Percentiles rank a stretch among this genome's conserved stretches.
phyloP scores from a whole-genome alignment of 2,888 invertebrate species.

The Ischnus inquisitorius region DNA sequence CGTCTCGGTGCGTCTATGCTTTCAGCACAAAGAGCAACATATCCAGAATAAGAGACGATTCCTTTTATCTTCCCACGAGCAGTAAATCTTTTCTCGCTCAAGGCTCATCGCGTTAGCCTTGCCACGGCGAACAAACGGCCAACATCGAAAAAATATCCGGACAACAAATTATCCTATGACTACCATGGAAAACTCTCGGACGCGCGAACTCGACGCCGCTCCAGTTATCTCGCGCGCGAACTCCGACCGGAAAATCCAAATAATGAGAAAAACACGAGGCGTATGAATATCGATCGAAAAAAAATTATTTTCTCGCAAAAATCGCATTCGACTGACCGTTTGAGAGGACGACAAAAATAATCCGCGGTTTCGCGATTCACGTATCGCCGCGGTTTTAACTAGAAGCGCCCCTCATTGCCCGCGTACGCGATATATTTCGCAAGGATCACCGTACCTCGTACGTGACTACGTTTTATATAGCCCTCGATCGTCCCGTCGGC shows the following conservation, averaged over 20 bases:
- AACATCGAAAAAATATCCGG: background rate
- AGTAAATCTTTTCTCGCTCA: slow-evolving; percentile 59
- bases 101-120: slow-evolving; percentile 58
- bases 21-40: slow-evolving; percentile 54
- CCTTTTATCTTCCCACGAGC: slow-evolving; percentile 49
- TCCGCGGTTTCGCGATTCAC: too few species aligned
- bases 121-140: background rate
- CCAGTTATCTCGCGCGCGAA: background rate
- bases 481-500: slow-evolving; percentile 64
- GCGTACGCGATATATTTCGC: slow-evolving; percentile 31
- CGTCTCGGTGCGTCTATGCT: slow-evolving; percentile 7
- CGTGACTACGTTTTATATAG: slow-evolving; percentile 74
- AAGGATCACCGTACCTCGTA: slow-evolving; percentile 59
- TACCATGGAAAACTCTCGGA: background rate
- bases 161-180: background rate
- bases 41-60: slow-evolving; percentile 51
- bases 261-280: background rate
- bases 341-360: too few species aligned
- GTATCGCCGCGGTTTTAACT: background rate
- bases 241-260: background rate
- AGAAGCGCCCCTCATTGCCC: slow-evolving; percentile 66
- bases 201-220: background rate
- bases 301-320: too few species aligned
- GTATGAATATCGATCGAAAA: background rate
- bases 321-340: too few species aligned